Evolutionary conservation across 2,888 invertebrate genomes (phyloP).

Genomic region (Ormyrus nitidulus): DNA sequence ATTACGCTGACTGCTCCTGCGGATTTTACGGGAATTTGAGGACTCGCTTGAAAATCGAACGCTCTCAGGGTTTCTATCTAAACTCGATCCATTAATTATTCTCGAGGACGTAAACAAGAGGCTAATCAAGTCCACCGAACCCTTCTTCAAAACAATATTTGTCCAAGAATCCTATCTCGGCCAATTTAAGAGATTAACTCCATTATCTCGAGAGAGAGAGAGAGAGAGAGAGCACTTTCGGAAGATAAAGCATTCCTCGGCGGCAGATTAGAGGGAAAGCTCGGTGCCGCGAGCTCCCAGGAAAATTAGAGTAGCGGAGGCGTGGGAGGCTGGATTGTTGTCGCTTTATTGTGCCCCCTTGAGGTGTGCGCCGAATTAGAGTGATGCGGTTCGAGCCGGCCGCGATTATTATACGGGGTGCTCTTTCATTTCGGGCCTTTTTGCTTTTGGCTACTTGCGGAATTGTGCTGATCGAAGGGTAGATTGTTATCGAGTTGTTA

Average conservation of each 20-base stretch:
- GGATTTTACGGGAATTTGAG: no score
- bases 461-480: no score
- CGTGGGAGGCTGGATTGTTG: neutral
- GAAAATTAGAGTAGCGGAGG: neutral
- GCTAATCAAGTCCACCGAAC: no score
- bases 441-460: no score
- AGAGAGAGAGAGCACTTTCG: neutral
- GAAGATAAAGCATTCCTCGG: neutral
- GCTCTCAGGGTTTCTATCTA: no score
- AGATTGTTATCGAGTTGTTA: no score
- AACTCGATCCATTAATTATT: no score
- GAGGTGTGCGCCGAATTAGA: neutral
- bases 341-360: neutral
- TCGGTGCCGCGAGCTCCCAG: neutral
- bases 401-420: neutral
- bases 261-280: conserved; percentile 13
- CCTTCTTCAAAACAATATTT: neutral
- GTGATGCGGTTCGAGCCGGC: neutral
- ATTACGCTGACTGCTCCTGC: no score
- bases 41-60: no score
- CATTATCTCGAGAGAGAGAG: neutral
- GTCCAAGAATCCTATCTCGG: neutral
- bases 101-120: no score
- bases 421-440: no score
- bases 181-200: no score